These are phyloP conservation scores for Melanotus villosus DNA, from an alignment of 2,888 invertebrate species.

Conservation along the genomic window DNA sequence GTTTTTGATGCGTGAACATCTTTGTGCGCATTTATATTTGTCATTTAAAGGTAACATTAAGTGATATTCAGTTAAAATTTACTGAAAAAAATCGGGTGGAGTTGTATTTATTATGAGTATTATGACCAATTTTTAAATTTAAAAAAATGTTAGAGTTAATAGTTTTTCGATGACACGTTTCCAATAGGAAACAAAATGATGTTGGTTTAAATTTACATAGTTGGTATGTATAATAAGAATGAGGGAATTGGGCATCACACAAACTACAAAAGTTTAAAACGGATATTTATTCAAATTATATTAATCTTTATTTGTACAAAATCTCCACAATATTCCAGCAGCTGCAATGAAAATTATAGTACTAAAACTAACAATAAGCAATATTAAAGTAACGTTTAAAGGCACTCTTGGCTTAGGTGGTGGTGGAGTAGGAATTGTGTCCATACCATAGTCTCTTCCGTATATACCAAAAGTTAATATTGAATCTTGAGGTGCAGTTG, in stretches of 20 bases:
- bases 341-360: conserved; percentile 28
- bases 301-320: conserved; percentile 38
- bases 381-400: conserved; percentile 28
- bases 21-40: too few species aligned
- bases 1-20: too few species aligned
- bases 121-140: background rate
- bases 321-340: conserved; percentile 33
- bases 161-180: background rate
- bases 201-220: too few species aligned
- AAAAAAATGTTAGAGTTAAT: background rate
- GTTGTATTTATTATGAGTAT: too few species aligned
- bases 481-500: conserved; percentile 44
- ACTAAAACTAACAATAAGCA: conserved; percentile 32
- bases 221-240: too few species aligned
- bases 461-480: conserved; percentile 54
- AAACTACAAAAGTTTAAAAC: too few species aligned
- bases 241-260: too few species aligned
- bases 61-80: too few species aligned
- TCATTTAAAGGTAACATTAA: too few species aligned
- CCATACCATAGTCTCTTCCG: conserved; percentile 45
- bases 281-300: too few species aligned
- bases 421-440: background rate
- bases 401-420: conserved; percentile 8
- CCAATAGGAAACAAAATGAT: background rate
- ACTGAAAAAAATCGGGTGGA: too few species aligned